These are phyloP conservation scores for Cyanoramphus novaezelandiae DNA, from an alignment of 2,113 vertebrate genomes.

Conservation along the genomic window DNA sequence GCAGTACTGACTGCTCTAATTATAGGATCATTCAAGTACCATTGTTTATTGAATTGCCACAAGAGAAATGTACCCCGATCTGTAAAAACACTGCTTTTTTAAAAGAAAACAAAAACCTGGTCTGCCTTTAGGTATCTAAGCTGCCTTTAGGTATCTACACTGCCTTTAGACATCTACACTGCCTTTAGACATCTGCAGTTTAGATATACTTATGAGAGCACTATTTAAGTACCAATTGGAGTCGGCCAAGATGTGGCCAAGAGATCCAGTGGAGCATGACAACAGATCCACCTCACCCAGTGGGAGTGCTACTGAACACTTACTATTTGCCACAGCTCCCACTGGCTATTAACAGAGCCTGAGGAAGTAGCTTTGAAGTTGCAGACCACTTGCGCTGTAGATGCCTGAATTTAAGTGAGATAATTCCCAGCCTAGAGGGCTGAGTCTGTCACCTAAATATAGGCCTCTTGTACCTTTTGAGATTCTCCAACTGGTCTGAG, in stretches of 20 bases:
- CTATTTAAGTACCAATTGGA: rapidly evolving
- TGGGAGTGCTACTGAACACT: neutral
- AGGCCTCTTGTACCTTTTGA: neutral
- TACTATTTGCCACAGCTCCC: neutral
- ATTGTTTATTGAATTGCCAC: neutral
- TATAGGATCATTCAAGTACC: neutral
- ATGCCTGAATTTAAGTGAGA: neutral
- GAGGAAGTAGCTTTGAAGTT: neutral
- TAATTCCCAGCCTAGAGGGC: neutral
- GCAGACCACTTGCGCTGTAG: neutral
- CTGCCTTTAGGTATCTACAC: neutral
- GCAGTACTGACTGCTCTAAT: neutral
- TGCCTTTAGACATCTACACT: neutral
- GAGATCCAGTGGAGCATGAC: neutral
- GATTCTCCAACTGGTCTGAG: neutral
- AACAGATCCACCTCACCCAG: neutral
- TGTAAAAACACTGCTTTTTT: neutral
- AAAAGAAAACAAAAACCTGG: neutral
- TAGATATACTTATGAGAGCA: neutral
- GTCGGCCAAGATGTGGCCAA: neutral
- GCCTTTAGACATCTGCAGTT: neutral
- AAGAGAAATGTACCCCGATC: neutral
- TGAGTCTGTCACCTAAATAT: neutral
- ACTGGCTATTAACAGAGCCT: neutral
- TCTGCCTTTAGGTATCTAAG: too few species aligned